Percentiles rank a stretch among this genome's conserved stretches.
phyloP scores from a whole-genome alignment of 1,140 invertebrate species.

The Brachionus angularis region DNA sequence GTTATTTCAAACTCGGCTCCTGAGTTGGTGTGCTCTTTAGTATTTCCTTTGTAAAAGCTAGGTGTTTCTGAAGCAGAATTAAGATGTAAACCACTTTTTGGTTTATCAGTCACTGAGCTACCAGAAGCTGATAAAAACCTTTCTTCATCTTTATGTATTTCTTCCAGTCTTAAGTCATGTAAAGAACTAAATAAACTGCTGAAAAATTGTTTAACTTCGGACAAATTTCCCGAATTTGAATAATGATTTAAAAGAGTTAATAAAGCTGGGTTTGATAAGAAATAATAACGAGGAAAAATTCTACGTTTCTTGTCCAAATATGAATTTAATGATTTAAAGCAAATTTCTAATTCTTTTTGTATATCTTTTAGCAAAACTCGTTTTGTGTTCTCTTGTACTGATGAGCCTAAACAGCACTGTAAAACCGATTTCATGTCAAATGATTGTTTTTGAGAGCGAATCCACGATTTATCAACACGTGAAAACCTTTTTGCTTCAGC shows the following conservation, averaged over 20 bases:
- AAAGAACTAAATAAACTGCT: conserved; percentile 54
- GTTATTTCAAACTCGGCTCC: conserved; percentile 50
- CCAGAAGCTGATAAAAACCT: background rate
- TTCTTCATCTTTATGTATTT: conserved; percentile 45
- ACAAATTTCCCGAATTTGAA: conserved; percentile 50
- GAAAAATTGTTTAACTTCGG: conserved; percentile 54
- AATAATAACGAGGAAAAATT: conserved; percentile 56
- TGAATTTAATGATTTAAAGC: conserved; percentile 55
- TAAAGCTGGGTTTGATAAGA: conserved; percentile 55
- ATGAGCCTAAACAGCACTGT: conserved; percentile 54
- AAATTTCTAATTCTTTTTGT: conserved; percentile 57
- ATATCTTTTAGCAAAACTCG: conserved; percentile 54
- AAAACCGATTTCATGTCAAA: conserved; percentile 57
- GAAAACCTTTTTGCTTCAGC: conserved; percentile 59
- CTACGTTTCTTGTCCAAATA: conserved; percentile 57
- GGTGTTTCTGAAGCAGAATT: conserved; percentile 5
- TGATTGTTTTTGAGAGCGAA: conserved; percentile 56
- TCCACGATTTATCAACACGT: conserved; percentile 46
- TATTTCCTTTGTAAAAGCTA: background rate
- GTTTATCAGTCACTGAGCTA: background rate
- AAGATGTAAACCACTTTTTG: background rate
- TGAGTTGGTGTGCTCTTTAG: conserved; percentile 45
- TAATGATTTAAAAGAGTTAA: conserved; percentile 52
- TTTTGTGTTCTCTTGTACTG: conserved; percentile 52
- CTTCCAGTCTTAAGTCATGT: conserved; percentile 52